These are phyloP conservation scores for Cranoglanis bouderius DNA, from an alignment of 2,113 vertebrate species.

Conservation along the genomic window DNA sequence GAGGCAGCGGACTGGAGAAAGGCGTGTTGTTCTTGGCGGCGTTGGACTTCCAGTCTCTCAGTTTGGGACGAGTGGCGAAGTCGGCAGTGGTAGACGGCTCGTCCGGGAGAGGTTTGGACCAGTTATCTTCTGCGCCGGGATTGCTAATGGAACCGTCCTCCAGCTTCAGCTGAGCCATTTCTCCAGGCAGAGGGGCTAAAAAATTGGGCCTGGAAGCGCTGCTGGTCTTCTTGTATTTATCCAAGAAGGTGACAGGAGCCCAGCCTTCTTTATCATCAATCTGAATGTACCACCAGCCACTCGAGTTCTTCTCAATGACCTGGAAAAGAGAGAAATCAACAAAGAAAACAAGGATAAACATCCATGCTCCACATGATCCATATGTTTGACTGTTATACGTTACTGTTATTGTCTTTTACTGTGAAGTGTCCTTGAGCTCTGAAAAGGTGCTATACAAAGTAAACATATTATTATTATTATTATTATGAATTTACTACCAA, in stretches of 20 bases:
- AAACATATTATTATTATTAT: no score
- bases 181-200: slow-evolving; percentile 86
- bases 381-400: no score
- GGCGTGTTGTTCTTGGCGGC: slow-evolving; percentile 64
- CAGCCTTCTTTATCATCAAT: slow-evolving; percentile 97
- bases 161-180: slow-evolving; percentile 83
- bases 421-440: no score
- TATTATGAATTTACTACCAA: no score
- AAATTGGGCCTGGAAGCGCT: slow-evolving; percentile 90
- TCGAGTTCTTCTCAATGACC: slow-evolving; percentile 96
- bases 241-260: slow-evolving; percentile 94
- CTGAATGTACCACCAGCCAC: slow-evolving; percentile 99
- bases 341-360: background rate
- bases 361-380: no score
- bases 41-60: slow-evolving; percentile 86
- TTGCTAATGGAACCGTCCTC: slow-evolving; percentile 65
- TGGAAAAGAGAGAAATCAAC: slow-evolving; percentile 53
- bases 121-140: slow-evolving; percentile 66
- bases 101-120: slow-evolving; percentile 89
- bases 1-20: slow-evolving; percentile 66
- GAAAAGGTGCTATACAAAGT: no score
- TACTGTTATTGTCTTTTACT: no score
- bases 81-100: slow-evolving; percentile 78
- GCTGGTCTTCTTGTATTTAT: slow-evolving; percentile 98
- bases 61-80: slow-evolving; percentile 73